Evolutionary conservation across 2,113 vertebrate genomes (phyloP).

Genomic region (Melanerpes formicivorus): DNA sequence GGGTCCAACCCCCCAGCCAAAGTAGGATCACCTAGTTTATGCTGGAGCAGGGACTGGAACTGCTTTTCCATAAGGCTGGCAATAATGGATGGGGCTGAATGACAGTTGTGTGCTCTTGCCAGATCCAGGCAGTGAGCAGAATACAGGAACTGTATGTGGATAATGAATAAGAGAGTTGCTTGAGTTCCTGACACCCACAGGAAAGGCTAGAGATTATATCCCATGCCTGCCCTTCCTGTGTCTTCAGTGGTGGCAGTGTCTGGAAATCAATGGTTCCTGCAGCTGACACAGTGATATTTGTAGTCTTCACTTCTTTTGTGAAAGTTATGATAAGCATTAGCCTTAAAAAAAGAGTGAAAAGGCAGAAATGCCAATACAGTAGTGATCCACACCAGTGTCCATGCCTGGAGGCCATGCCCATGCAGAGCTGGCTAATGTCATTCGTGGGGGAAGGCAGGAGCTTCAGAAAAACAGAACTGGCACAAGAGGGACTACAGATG

Average conservation of each 20-base stretch:
- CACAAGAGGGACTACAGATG: background rate
- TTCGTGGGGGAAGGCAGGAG: accelerated
- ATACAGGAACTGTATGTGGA: accelerated
- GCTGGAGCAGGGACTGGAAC: background rate
- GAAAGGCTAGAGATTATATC: background rate
- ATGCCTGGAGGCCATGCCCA: background rate
- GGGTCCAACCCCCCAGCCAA: no score
- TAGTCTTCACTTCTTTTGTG: background rate
- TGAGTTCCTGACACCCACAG: background rate
- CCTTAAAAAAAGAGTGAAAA: background rate
- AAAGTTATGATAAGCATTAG: accelerated
- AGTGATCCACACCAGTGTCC: background rate
- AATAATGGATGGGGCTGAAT: background rate
- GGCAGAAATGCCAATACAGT: background rate
- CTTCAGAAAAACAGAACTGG: background rate
- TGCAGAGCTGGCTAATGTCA: background rate
- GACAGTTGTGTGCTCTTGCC: background rate
- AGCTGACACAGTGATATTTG: background rate
- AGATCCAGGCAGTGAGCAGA: background rate
- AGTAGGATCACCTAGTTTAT: background rate
- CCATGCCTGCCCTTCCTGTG: background rate
- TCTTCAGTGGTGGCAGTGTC: background rate
- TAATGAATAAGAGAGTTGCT: background rate
- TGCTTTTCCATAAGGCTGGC: background rate
- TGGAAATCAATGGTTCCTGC: background rate